Evolutionary conservation across 2,888 invertebrate species (phyloP), one percentile per base, ranked within the genome.

Genomic region (Sarcophaga caerulescens): DNA sequence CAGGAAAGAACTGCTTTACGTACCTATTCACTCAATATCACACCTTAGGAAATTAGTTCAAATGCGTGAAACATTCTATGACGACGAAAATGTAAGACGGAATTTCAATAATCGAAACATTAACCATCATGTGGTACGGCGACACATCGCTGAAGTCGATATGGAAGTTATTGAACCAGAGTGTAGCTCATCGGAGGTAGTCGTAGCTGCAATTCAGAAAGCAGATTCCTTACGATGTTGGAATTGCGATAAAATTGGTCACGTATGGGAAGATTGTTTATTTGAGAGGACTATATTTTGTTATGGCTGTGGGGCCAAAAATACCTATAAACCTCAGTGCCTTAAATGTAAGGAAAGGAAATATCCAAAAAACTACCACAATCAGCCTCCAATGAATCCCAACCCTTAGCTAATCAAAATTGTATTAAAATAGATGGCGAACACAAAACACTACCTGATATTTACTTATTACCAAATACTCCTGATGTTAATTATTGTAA

Each of bases 261-360:
- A 25, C 25, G 5, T 25, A 25, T 25, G 25, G 25, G 25, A 25
- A 25, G 70, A 79, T 17, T 79, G 79, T 17, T 25, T 79, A 14
- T 21, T 25, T 11, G 47, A 70, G 0, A 35, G 70, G n/a, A 60
- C 62, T 4, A 65, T 79, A 69, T 79, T 79, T 57, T 76, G 76
- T 66, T 76, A 76, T 21, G 66, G 76, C 17, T 25, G 25, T 25
- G 25, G 25, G 0, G 25, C 63, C 4, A 63, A 63, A 62, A 44
- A 75, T 11, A 52, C 52, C 3, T 76, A 76, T 47, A 76, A 79
- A 12, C 71, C 79, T 3, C 79, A 79, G 12, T 79, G 79, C 14
- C 35, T 11, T 11, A 79, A 70, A 63, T 79, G 79, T 44, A 14
- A 14, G 3, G 23, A 11, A 23, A 21, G 63, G 2, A 79, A 25